Evolutionary conservation across 2,113 vertebrate species (phyloP).

Genomic region (Bubalus kerabau): DNA sequence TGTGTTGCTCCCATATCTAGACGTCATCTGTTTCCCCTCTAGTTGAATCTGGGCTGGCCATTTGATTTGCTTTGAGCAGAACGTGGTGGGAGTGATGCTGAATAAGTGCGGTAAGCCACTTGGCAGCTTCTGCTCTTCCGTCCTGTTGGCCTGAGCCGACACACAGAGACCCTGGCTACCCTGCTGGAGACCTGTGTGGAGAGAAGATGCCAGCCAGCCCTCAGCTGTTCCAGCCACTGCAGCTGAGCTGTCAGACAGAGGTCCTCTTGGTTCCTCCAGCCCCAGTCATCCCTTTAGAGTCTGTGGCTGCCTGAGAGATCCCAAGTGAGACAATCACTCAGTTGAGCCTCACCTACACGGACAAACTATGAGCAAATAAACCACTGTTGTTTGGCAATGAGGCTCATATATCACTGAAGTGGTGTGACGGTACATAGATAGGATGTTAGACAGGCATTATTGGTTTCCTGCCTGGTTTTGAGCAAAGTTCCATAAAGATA

Average conservation of each 20-base stretch:
- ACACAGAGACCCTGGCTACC: neutral
- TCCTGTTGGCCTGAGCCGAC: neutral
- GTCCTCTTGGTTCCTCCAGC: neutral
- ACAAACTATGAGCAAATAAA: neutral
- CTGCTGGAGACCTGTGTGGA: neutral
- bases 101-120: neutral
- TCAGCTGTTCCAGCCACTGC: neutral
- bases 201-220: neutral
- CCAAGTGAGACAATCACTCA: neutral
- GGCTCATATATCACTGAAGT: neutral
- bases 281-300: neutral
- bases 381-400: neutral
- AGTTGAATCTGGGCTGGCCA: neutral
- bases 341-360: neutral
- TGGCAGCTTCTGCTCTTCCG: neutral
- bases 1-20: neutral
- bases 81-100: neutral
- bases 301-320: neutral
- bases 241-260: neutral
- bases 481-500: constrained; percentile 19
- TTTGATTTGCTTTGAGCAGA: neutral
- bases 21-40: neutral
- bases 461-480: neutral
- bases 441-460: neutral
- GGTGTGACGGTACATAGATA: neutral